A percentile compares a stretch with the other conserved stretches of the same genome.
These are phyloP conservation scores for Ophraella communa DNA, from an alignment of 2,888 invertebrate genomes.

Conservation along the genomic window DNA sequence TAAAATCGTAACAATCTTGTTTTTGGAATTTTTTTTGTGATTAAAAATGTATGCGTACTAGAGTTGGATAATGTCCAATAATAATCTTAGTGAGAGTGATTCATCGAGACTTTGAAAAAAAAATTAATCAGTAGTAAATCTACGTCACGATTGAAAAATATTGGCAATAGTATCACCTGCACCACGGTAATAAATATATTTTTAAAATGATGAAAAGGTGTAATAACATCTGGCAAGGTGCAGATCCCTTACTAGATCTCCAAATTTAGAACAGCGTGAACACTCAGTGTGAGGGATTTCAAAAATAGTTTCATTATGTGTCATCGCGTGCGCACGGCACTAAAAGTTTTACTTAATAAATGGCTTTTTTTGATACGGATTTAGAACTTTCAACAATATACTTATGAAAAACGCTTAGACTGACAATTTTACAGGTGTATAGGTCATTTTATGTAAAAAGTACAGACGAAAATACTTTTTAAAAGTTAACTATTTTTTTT, in stretches of 20 bases:
- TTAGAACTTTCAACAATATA: slow-evolving; percentile 35
- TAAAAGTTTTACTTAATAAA: slow-evolving; percentile 38
- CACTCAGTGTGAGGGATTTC: slow-evolving; percentile 32
- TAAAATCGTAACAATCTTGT: background rate
- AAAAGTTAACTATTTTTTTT: background rate
- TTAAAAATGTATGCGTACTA: slow-evolving; percentile 4
- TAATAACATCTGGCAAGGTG: slow-evolving; percentile 44
- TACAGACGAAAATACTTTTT: background rate
- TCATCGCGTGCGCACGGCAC: slow-evolving; percentile 65
- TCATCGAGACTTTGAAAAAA: background rate
- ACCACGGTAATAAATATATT: background rate
- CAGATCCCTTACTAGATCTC: slow-evolving; percentile 47
- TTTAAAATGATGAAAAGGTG: slow-evolving; percentile 10
- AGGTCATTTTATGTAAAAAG: background rate
- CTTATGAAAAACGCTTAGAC: slow-evolving; percentile 7
- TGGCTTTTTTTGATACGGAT: slow-evolving; percentile 38
- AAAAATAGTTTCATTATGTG: slow-evolving; percentile 65
- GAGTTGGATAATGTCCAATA: background rate
- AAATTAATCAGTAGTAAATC: slow-evolving; percentile 1
- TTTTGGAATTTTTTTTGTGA: background rate
- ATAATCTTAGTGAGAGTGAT: background rate
- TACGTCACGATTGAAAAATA: background rate
- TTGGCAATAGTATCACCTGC: slow-evolving; percentile 7
- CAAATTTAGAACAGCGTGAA: slow-evolving; percentile 65
- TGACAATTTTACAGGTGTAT: slow-evolving; percentile 8